Conservation (phyloP, 2,797 vertebrate species). For the Cossypha heuglini region DNA sequence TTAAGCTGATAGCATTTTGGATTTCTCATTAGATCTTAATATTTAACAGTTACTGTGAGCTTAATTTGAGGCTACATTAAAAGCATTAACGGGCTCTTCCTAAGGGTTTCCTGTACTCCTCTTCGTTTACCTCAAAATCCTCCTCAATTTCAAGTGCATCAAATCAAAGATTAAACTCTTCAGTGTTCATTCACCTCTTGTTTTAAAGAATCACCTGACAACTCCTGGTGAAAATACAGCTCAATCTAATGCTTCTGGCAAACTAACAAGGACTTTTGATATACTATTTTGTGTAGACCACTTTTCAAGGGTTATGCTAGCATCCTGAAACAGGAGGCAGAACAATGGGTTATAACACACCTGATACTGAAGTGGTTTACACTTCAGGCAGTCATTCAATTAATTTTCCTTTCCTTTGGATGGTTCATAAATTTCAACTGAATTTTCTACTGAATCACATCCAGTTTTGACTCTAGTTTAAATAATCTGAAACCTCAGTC, state of each 20-base stretch:
- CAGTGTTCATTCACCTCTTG: neutral
- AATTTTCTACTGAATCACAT: neutral
- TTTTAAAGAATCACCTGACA: neutral
- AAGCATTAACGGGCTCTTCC: neutral
- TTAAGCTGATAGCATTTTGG: neutral
- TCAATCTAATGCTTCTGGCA: neutral
- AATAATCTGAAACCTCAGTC: neutral
- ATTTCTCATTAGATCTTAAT: neutral
- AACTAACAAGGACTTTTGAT: neutral
- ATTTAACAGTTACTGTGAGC: neutral
- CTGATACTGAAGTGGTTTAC: neutral
- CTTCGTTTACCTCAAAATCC: neutral
- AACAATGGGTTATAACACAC: neutral
- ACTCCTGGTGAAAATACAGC: neutral
- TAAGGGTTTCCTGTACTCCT: neutral
- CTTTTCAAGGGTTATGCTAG: neutral
- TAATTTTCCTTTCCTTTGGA: neutral
- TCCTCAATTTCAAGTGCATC: neutral
- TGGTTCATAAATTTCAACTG: neutral
- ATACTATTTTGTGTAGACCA: neutral
- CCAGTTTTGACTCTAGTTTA: neutral
- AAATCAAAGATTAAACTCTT: neutral
- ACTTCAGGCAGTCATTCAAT: neutral
- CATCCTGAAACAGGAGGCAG: neutral
- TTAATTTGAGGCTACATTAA: neutral